Percentiles rank a stretch among this genome's conserved stretches.
Conservation (phyloP, 2,888 invertebrate genomes). For the Eilema depressum region DNA sequence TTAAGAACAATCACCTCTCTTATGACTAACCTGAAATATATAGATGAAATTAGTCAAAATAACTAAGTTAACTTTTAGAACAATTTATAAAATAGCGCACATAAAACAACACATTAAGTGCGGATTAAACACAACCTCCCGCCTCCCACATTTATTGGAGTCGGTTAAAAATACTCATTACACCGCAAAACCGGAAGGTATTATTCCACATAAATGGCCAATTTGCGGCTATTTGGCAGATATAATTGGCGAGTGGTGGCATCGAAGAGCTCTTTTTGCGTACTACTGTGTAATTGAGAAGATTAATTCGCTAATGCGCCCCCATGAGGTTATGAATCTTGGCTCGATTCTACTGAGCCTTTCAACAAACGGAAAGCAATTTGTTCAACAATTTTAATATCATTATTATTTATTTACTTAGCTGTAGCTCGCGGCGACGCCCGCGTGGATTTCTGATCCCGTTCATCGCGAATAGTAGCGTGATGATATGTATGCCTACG, state of each 20-base stretch:
- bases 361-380: not conserved
- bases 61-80: not conserved
- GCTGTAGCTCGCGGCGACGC: too few species aligned
- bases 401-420: too few species aligned
- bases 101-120: not conserved
- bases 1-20: too few species aligned
- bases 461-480: too few species aligned
- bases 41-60: not conserved
- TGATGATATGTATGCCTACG: too few species aligned
- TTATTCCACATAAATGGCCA: slow-evolving; percentile 74
- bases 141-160: not conserved
- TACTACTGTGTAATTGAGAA: slow-evolving; percentile 65
- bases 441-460: too few species aligned
- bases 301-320: slow-evolving; percentile 74
- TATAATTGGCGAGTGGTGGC: slow-evolving; percentile 71
- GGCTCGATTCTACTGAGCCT: slow-evolving; percentile 56
- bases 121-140: not conserved
- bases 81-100: not conserved
- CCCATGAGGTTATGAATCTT: slow-evolving; percentile 77
- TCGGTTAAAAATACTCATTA: slow-evolving; percentile 57
- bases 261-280: slow-evolving; percentile 72
- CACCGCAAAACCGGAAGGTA: slow-evolving; percentile 75
- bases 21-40: too few species aligned
- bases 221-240: slow-evolving; percentile 79
- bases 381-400: not conserved